Evolutionary conservation across 2,888 invertebrate species (phyloP), one percentile per base, ranked within the genome.

Genomic region (Nycteola revayana): DNA sequence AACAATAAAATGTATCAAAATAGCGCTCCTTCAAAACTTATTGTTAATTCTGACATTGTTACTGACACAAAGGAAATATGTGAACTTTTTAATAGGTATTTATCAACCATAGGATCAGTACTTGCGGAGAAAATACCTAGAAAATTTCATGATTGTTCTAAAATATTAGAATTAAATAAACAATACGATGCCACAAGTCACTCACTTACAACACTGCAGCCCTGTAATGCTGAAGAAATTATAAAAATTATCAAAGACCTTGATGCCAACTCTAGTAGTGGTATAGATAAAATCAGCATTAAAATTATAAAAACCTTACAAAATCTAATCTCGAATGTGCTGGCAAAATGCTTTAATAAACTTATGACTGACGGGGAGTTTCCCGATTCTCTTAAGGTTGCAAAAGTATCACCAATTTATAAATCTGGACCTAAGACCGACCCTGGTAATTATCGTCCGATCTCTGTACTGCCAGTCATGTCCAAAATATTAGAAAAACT

Each of bases 291-390:
- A 30, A 20, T 24, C 5, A 30, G 10, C 8, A 24, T 21, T 7
- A 28, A 33, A 33, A 10, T 33, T 7, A 18, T 33, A 9, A 33
- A 33, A 28, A 11, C 6, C 7, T 8, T 33, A 10, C n/a, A n/a
- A 10, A 24, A n/a, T 8, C 1, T 32, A n/a, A 21, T 21, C 7
- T 7, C n/a, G 7, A 7, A 7, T 7, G 7, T 5, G 2, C n/a
- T 21, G n/a, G 7, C 7, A 5, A 21, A 25, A 10, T 14, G 29
- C 9, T 30, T 30, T 17, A 30, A 30, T 9, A 14, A 30, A 14
- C 11, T 23, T 5, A 7, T 21, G n/a, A n/a, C 7, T n/a, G n/a
- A n/a, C 7, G 21, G 21, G 7, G 7, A 7, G 4, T 21, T 21
- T 21, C 21, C 21, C 3, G 21, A 21, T n/a, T 5, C 21, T n/a